Evolutionary conservation across 2,888 invertebrate species (phyloP).

Genomic region (Ennomos erosarius): DNA sequence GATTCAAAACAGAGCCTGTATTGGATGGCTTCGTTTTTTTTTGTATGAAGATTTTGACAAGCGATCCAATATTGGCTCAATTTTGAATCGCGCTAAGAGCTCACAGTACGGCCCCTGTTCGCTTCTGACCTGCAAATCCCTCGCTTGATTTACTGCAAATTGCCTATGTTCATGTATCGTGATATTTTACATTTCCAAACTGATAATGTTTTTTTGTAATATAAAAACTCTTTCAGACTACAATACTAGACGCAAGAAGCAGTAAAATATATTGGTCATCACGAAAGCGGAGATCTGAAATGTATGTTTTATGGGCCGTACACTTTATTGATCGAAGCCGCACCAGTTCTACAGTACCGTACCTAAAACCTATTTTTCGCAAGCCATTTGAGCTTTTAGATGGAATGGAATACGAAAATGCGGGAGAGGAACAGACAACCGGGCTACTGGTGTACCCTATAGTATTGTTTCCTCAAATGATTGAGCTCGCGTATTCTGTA

Average conservation of each 20-base stretch:
- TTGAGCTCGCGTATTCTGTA: constrained; percentile 41
- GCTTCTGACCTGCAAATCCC: constrained; percentile 43
- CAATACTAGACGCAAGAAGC: constrained; percentile 29
- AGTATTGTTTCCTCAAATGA: constrained; percentile 44
- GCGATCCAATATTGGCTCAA: too few relatives aligned
- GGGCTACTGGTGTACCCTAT: constrained; percentile 38
- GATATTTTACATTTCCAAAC: constrained; percentile 24
- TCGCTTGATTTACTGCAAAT: constrained; percentile 66
- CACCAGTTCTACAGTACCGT: constrained; percentile 30
- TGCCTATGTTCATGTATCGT: constrained; percentile 46
- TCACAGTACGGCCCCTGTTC: too few relatives aligned
- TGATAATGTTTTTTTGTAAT: constrained; percentile 19
- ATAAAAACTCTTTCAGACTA: constrained; percentile 2
- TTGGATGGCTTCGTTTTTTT: too few relatives aligned
- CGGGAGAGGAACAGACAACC: constrained; percentile 36
- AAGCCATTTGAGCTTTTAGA: constrained; percentile 41
- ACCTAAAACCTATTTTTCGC: constrained; percentile 39
- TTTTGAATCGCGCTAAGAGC: too few relatives aligned
- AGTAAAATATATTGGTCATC: constrained; percentile 34
- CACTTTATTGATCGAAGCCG: constrained; percentile 39
- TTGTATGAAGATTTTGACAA: too few relatives aligned
- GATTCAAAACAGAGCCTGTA: too few relatives aligned
- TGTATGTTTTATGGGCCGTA: constrained; percentile 40
- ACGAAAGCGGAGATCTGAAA: constrained; percentile 35
- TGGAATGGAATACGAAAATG: constrained; percentile 35